phyloP scores from a whole-genome alignment of 1,140 invertebrate genomes.

The Bombus ignitus region DNA sequence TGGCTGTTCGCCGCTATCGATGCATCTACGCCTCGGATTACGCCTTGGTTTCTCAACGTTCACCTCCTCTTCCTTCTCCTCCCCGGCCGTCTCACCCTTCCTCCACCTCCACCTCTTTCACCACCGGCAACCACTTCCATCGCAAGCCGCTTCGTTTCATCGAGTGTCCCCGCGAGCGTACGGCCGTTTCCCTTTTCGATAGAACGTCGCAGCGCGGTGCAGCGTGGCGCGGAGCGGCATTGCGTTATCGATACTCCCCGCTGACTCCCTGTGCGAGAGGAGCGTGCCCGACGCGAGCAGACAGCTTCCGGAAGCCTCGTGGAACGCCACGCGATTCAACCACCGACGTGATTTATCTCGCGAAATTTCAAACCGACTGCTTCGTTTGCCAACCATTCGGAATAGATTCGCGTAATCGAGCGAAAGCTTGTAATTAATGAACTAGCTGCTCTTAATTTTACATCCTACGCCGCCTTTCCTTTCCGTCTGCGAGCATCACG shows the following conservation, averaged over 20 bases:
- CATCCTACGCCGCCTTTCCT: constrained; percentile 9
- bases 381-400: constrained; percentile 4
- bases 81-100: constrained; percentile 27
- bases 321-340: constrained; percentile 23
- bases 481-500: not conserved
- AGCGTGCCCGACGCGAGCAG: constrained; percentile 8
- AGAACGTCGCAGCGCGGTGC: constrained; percentile 6
- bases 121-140: constrained; percentile 35
- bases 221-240: not conserved
- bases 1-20: constrained; percentile 62
- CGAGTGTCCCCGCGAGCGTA: constrained; percentile 26
- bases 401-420: constrained; percentile 11
- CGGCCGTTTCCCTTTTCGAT: constrained; percentile 44
- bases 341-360: constrained; percentile 32
- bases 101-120: constrained; percentile 44
- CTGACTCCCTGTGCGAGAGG: not conserved
- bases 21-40: constrained; percentile 76
- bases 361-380: constrained; percentile 16
- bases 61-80: constrained; percentile 63
- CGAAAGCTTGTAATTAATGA: constrained; percentile 24
- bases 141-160: constrained; percentile 20
- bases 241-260: not conserved
- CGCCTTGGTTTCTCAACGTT: constrained; percentile 70
- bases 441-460: constrained; percentile 8
- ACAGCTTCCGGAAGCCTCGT: constrained; percentile 31